A percentile compares a stretch with the other conserved stretches of the same genome.
phyloP scores from a whole-genome alignment of 2,797 vertebrate genomes.

The Hoplostethus mediterraneus region DNA sequence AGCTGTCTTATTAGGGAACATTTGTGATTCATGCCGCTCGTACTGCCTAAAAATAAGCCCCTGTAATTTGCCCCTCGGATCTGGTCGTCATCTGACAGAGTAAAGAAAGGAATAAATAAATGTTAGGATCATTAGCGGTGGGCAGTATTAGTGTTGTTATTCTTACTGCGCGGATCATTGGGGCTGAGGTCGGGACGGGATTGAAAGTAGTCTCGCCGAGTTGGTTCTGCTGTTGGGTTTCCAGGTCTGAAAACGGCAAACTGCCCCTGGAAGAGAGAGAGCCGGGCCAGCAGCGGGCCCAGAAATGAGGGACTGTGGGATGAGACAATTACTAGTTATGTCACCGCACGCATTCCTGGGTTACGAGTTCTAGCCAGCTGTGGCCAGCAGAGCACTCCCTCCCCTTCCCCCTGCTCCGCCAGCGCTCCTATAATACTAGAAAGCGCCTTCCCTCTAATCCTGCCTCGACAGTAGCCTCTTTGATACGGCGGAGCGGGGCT shows the following conservation, averaged over 20 bases:
- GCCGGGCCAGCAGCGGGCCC: conserved; percentile 64
- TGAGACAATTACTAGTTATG: conserved; percentile 84
- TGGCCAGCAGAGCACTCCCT: conserved; percentile 69
- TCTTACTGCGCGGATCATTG: conserved; percentile 57
- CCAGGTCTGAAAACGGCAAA: conserved; percentile 72
- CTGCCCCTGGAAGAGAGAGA: conserved; percentile 73
- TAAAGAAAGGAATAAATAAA: conserved; percentile 55
- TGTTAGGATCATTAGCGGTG: conserved; percentile 73
- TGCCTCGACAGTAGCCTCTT: conserved; percentile 19
- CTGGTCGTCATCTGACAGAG: conserved; percentile 66
- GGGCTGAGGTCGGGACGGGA: conserved; percentile 64
- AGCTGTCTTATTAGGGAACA: conserved; percentile 64
- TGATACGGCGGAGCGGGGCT: not conserved
- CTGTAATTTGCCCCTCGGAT: conserved; percentile 64
- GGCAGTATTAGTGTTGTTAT: conserved; percentile 75
- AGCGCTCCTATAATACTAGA: conserved; percentile 56
- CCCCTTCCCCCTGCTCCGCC: conserved; percentile 53
- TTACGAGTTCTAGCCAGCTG: conserved; percentile 80
- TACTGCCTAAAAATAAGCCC: conserved; percentile 66
- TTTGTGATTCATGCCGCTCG: conserved; percentile 71
- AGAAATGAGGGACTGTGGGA: conserved; percentile 80
- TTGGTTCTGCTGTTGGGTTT: conserved; percentile 56
- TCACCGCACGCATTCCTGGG: conserved; percentile 82
- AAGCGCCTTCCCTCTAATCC: conserved; percentile 38
- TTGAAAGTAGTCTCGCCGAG: conserved; percentile 56